Evolutionary conservation across 2,113 vertebrate species (phyloP).

Genomic region (Thymallus thymallus): DNA sequence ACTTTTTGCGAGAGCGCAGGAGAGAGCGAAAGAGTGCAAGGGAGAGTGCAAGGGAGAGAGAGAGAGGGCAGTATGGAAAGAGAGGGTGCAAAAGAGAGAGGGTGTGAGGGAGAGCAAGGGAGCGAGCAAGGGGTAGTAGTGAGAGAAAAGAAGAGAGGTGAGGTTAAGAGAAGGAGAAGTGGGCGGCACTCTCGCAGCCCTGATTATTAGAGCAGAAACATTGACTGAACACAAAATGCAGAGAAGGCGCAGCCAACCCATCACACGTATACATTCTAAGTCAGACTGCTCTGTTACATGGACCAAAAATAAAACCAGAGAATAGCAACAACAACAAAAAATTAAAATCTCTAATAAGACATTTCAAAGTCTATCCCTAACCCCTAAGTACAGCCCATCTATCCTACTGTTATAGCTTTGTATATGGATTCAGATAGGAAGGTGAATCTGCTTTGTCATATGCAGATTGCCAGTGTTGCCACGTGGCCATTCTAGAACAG

Average conservation of each 20-base stretch:
- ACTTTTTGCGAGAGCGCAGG: no score
- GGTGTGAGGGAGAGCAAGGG: neutral
- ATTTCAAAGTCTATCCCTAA: neutral
- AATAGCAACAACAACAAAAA: neutral
- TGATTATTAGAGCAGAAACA: conserved; percentile 74
- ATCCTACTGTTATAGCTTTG: neutral
- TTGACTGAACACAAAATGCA: conserved; percentile 55
- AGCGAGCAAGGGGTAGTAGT: neutral
- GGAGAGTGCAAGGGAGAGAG: neutral
- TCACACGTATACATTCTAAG: conserved; percentile 10
- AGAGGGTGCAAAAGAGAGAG: neutral
- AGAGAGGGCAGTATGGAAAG: neutral
- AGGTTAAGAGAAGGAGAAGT: neutral
- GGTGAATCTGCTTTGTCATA: neutral
- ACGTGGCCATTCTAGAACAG: conserved; percentile 2
- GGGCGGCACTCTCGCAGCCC: conserved; percentile 37
- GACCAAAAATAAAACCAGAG: neutral
- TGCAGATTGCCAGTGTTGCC: neutral
- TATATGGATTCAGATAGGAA: neutral
- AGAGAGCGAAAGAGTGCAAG: no score
- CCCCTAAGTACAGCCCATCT: neutral
- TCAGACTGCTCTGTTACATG: neutral
- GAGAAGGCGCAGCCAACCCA: conserved; percentile 8
- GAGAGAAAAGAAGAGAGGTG: conserved; percentile 3
- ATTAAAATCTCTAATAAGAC: neutral